Evolutionary conservation across 2,888 invertebrate species (phyloP).

Genomic region (Scaptomyza reducta): DNA sequence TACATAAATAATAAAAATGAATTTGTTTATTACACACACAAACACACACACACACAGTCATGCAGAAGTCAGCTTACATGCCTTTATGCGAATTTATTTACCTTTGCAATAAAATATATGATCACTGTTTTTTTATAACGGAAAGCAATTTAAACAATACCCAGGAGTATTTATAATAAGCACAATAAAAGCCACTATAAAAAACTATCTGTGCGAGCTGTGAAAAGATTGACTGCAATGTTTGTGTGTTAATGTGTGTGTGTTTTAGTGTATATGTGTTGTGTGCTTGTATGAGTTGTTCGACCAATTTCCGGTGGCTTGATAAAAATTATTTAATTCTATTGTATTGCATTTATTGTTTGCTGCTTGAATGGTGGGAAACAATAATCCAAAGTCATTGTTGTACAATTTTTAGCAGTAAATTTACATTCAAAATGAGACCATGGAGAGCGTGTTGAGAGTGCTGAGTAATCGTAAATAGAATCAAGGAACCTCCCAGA

Average conservation of each 20-base stretch:
- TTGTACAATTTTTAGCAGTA: slow-evolving; percentile 9
- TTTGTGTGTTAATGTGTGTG: background rate
- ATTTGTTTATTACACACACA: slow-evolving; percentile 75
- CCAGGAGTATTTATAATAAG: slow-evolving; percentile 73
- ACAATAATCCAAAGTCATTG: slow-evolving; percentile 51
- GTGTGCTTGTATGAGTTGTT: slow-evolving; percentile 28
- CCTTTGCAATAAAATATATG: slow-evolving; percentile 77
- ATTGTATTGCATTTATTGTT: slow-evolving; percentile 73
- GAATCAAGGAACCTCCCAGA: background rate
- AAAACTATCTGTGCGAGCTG: slow-evolving; percentile 63
- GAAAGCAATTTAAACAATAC: slow-evolving; percentile 79
- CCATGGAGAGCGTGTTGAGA: background rate
- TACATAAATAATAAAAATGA: slow-evolving; percentile 81
- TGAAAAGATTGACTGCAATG: slow-evolving; percentile 59
- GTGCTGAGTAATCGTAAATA: background rate
- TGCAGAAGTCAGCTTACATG: slow-evolving; percentile 64
- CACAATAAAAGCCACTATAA: slow-evolving; percentile 61
- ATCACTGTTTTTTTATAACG: slow-evolving; percentile 38
- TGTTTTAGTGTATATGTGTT: slow-evolving; percentile 5
- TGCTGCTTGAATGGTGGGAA: slow-evolving; percentile 42
- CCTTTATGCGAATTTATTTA: slow-evolving; percentile 70
- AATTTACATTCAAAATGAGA: slow-evolving; percentile 32
- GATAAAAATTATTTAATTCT: slow-evolving; percentile 75
- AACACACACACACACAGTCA: slow-evolving; percentile 27
- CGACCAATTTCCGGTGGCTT: slow-evolving; percentile 76